A percentile compares a stretch with the other conserved stretches of the same genome.
Conservation (phyloP, 2,797 vertebrate genomes). For the Chaenodraco wilsoni region DNA sequence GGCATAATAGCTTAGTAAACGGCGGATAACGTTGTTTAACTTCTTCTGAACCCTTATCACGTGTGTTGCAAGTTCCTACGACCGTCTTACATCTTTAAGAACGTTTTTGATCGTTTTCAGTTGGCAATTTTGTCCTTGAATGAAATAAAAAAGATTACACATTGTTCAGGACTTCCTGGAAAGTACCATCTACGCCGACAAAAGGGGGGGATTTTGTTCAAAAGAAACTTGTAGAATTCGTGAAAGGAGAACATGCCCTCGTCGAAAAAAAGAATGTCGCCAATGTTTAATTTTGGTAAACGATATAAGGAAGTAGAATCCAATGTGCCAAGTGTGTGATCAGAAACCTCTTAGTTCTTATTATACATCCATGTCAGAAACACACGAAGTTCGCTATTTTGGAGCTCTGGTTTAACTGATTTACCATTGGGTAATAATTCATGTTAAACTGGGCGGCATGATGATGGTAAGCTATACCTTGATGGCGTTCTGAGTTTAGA, state of each 20-base stretch:
- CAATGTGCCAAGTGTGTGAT: no score
- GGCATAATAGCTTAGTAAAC: constrained; percentile 73
- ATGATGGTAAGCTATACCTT: not conserved
- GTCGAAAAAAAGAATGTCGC: not conserved
- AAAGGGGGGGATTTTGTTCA: not conserved
- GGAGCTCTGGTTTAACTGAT: not conserved
- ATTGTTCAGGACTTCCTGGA: constrained; percentile 67
- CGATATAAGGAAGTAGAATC: no score
- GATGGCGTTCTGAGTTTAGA: not conserved
- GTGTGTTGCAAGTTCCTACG: not conserved
- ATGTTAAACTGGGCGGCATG: not conserved
- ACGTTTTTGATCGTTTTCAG: not conserved
- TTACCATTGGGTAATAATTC: not conserved
- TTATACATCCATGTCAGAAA: not conserved
- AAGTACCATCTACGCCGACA: constrained; percentile 55
- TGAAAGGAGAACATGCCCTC: not conserved
- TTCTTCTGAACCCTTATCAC: not conserved
- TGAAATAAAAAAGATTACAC: not conserved
- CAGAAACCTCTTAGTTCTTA: not conserved
- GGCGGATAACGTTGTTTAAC: not conserved
- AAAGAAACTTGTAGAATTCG: not conserved
- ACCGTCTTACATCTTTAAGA: not conserved
- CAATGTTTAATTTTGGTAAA: not conserved
- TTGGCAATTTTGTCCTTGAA: not conserved
- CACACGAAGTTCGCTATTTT: not conserved